Base-by-base conservation (phyloP, 2,888 invertebrate species). In the Cheiracanthium punctorium region DNA sequence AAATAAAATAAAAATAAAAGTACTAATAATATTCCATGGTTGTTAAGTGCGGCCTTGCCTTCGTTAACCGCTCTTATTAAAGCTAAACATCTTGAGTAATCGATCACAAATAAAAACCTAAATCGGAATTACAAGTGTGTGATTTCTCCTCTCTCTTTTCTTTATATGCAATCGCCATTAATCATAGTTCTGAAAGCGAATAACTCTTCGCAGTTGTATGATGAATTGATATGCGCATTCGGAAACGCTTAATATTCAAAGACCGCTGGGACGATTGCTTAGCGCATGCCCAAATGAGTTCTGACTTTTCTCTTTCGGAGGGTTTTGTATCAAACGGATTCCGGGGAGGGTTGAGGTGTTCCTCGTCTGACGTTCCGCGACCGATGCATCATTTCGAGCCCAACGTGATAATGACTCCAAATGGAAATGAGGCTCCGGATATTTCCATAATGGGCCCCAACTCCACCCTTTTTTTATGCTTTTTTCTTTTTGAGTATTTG, bases 361-460 rank as follows among this genome's bases (percentile, higher is more conserved):
- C n/a, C 58, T 58, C 58, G 24, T 5, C 24, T 24, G 58, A 24
- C 58, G 58, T 24, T 58, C n/a, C 12, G 24, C 58, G n/a, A 33
- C 33, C 69, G 69, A 69, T 69, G 69, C 33, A 69, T 69, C 69
- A 69, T 69, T 69, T 33, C 33, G 33, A 8, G 17, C 33, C 33
- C 33, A 69, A 69, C 20, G 69, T 33, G 69, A 69, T 69, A 69
- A 69, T 33, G 69, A 69, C 33, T 69, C 0, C 20, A 24, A 69
- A 69, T 69, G 69, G 32, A 69, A 69, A 69, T 69, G 69, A 69
- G n/a, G 33, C 37, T 69, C 20, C 24, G 58, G 69, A 69, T 69
- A 69, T 69, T 69, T 69, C 69, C 69, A 69, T 69, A 69, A 69
- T 69, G 32, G 69, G 32, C 33, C 10, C 30, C 30, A n/a, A 67